Conservation (phyloP, 1,140 invertebrate species). For the Drosophila aff. region DNA sequence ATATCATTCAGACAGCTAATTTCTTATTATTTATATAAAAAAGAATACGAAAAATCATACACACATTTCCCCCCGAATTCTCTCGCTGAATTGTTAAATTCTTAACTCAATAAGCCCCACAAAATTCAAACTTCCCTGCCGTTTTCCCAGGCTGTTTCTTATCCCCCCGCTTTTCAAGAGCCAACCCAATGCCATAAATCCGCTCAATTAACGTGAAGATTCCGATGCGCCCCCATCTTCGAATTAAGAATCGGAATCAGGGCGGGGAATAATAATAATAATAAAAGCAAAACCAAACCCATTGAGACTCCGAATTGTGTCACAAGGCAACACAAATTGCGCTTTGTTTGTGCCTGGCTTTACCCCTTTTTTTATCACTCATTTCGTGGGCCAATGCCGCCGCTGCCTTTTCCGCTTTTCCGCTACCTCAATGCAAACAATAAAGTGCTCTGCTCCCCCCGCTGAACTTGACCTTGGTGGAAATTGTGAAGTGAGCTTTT, state of each 20-base stretch:
- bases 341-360: slow-evolving; percentile 31
- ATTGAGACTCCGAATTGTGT: slow-evolving; percentile 50
- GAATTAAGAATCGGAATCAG: slow-evolving; percentile 5
- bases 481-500: slow-evolving; percentile 80
- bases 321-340: slow-evolving; percentile 48
- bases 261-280: slow-evolving; percentile 9
- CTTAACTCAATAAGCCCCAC: background rate
- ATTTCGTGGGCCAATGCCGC: slow-evolving; percentile 30
- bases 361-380: slow-evolving; percentile 56
- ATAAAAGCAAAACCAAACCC: slow-evolving; percentile 4
- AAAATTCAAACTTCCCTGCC: background rate
- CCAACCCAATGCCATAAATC: slow-evolving; percentile 5
- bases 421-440: slow-evolving; percentile 76
- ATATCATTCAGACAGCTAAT: no score
- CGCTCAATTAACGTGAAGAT: slow-evolving; percentile 30
- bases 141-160: background rate
- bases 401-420: slow-evolving; percentile 27
- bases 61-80: background rate
- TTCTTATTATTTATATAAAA: no score
- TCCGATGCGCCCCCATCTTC: slow-evolving; percentile 22
- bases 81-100: no score
- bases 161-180: background rate
- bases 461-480: slow-evolving; percentile 83
- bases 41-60: no score
- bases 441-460: slow-evolving; percentile 37